Evolutionary conservation across 2,888 invertebrate genomes (phyloP).

Genomic region (Podabrus alpinus): DNA sequence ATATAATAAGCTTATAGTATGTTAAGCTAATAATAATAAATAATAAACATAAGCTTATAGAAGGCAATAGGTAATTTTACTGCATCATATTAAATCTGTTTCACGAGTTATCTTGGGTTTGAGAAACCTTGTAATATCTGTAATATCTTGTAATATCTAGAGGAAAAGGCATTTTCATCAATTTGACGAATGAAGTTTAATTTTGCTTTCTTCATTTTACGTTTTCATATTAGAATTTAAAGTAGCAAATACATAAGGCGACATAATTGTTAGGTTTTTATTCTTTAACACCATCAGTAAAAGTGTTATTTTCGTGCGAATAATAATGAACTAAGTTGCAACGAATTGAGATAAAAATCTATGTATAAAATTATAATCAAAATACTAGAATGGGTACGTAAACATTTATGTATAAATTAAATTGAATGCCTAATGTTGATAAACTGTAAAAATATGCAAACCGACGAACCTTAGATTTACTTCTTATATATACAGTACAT

Average conservation of each 20-base stretch:
- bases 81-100: not conserved
- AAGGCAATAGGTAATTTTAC: no score
- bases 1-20: no score
- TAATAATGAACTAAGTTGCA: constrained; percentile 21
- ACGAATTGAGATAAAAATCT: constrained; percentile 15
- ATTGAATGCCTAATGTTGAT: constrained; percentile 6
- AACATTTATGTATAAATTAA: constrained; percentile 20
- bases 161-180: not conserved
- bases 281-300: not conserved
- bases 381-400: constrained; percentile 12
- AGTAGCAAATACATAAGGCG: not conserved
- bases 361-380: constrained; percentile 13
- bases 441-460: constrained; percentile 4
- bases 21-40: no score
- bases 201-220: not conserved
- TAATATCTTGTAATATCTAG: not conserved
- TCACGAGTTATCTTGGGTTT: not conserved
- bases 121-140: not conserved
- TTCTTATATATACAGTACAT: not conserved
- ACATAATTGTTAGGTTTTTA: not conserved
- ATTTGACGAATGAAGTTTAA: not conserved
- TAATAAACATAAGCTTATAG: no score
- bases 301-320: constrained; percentile 20
- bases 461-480: constrained; percentile 1
- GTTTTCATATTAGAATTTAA: not conserved